Conservation (phyloP, 2,113 vertebrate genomes). For the Lipophrys pholis region DNA sequence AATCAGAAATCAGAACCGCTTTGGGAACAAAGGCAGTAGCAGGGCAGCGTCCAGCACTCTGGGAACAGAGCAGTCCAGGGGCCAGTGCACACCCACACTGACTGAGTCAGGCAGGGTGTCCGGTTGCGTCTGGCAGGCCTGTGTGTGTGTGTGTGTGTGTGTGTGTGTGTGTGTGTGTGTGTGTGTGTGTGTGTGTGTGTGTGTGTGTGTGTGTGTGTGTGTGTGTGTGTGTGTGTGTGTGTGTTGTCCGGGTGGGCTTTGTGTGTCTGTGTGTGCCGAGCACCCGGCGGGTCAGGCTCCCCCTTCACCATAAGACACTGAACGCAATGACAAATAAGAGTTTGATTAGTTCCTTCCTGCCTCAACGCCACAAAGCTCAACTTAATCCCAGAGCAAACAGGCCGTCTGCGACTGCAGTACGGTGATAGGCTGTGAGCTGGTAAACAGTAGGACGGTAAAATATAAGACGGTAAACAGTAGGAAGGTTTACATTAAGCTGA, state of each 20-base stretch:
- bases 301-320: conserved; percentile 54
- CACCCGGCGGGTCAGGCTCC: conserved; percentile 42
- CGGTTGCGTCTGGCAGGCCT: too few relatives aligned
- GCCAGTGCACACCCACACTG: conserved; percentile 39
- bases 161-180: too few relatives aligned
- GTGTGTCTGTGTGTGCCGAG: conserved; percentile 9
- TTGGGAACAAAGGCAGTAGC: conserved; percentile 58
- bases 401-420: not conserved
- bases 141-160: too few relatives aligned
- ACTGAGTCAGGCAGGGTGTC: conserved; percentile 61
- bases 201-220: too few relatives aligned
- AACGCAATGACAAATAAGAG: conserved; percentile 71
- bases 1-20: conserved; percentile 61
- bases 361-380: conserved; percentile 58
- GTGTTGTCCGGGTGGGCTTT: conserved; percentile 6
- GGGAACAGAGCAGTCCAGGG: conserved; percentile 37
- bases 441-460: too few relatives aligned
- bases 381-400: conserved; percentile 71
- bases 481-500: too few relatives aligned
- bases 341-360: conserved; percentile 78
- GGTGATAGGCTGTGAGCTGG: conserved; percentile 47
- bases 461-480: too few relatives aligned
- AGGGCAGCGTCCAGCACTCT: conserved; percentile 15
- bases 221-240: too few relatives aligned
- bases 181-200: too few relatives aligned